Conservation (phyloP, 1,140 invertebrate species). For the Caenorhabditis latens region DNA sequence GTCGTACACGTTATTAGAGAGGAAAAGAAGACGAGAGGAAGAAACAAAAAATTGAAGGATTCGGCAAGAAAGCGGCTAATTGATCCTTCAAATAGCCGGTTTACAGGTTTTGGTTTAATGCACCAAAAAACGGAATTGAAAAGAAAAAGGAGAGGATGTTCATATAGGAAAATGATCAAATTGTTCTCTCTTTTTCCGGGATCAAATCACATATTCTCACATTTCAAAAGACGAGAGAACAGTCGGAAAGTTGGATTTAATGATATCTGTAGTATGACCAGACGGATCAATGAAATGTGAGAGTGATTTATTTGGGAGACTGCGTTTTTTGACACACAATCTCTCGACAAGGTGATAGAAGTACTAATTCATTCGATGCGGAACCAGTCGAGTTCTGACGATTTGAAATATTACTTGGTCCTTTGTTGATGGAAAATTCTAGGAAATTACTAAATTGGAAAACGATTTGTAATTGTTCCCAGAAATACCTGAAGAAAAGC, state of each 20-base stretch:
- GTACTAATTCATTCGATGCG: too few relatives aligned
- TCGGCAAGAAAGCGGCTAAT: constrained; percentile 46
- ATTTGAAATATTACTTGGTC: too few relatives aligned
- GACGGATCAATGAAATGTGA: background rate
- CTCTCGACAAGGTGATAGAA: too few relatives aligned
- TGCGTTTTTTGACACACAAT: too few relatives aligned
- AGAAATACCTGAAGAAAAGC: too few relatives aligned
- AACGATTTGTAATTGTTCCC: too few relatives aligned
- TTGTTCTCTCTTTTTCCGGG: background rate
- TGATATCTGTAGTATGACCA: constrained; percentile 14
- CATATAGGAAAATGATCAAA: background rate
- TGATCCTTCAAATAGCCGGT: constrained; percentile 45
- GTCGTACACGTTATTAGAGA: constrained; percentile 30
- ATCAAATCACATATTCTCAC: background rate
- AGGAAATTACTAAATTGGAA: too few relatives aligned
- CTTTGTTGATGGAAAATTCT: too few relatives aligned
- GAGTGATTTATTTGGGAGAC: too few relatives aligned
- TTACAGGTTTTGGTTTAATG: constrained; percentile 3
- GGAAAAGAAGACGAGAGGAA: background rate
- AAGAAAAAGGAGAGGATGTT: background rate
- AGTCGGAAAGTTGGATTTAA: background rate
- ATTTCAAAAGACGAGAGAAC: background rate
- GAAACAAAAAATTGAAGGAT: constrained; percentile 41
- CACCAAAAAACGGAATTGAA: constrained; percentile 14
- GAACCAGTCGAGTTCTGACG: too few relatives aligned